Conservation (phyloP, 2,888 invertebrate genomes). For the Strigamia maritima region DNA sequence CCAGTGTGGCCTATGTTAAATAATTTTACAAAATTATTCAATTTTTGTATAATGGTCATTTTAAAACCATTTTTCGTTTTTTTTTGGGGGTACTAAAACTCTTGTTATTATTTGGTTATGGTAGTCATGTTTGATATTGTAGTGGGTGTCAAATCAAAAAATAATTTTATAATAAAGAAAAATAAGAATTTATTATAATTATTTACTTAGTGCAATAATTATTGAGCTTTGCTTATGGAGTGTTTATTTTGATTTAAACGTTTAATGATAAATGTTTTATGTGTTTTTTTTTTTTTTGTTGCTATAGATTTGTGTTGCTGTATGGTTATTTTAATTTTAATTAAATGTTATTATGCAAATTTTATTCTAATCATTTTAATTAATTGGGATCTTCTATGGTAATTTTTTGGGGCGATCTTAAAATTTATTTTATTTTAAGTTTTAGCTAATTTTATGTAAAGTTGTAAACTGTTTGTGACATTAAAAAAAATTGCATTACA, state of each 20-base stretch:
- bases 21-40: background rate
- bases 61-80: background rate
- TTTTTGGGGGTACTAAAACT: too few relatives aligned
- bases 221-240: background rate
- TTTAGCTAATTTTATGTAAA: background rate
- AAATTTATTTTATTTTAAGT: background rate
- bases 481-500: background rate
- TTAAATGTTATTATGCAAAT: background rate
- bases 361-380: background rate
- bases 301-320: background rate
- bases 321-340: background rate
- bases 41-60: background rate
- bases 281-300: background rate
- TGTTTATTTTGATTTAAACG: background rate
- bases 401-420: background rate
- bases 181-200: background rate
- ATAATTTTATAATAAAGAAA: background rate
- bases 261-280: background rate
- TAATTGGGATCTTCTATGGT: background rate
- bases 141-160: background rate
- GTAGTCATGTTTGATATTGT: background rate
- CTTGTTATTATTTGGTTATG: slow-evolving; percentile 1
- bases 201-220: background rate
- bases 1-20: slow-evolving; percentile 22
- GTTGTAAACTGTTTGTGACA: background rate